These are phyloP conservation scores for Maniola jurtina DNA, from an alignment of 1,140 invertebrate genomes.

Conservation along the genomic window DNA sequence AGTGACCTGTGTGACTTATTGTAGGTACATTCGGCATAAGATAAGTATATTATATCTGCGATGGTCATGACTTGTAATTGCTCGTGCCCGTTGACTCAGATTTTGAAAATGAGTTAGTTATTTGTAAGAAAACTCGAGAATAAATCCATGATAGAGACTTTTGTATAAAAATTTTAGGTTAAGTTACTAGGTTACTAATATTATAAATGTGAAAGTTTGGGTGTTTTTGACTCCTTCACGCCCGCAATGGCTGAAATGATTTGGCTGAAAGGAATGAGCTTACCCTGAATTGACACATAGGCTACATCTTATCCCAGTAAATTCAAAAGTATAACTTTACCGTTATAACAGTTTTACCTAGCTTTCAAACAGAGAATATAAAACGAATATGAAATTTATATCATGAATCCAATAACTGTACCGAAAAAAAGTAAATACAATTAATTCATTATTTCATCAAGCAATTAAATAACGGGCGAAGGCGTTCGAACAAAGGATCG, in stretches of 20 bases:
- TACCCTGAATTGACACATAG: too few species aligned
- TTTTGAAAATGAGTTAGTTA: not conserved
- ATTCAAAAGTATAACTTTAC: not conserved
- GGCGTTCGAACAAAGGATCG: slow-evolving; percentile 59
- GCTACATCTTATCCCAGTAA: too few species aligned
- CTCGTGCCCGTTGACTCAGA: not conserved
- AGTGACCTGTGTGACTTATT: slow-evolving; percentile 1
- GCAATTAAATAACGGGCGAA: slow-evolving; percentile 58
- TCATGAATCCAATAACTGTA: slow-evolving; percentile 16
- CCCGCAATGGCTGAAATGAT: too few species aligned
- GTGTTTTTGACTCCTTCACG: too few species aligned
- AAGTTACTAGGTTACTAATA: too few species aligned
- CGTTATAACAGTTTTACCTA: not conserved
- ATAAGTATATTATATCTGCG: too few species aligned
- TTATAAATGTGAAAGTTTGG: too few species aligned
- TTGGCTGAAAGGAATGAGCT: too few species aligned
- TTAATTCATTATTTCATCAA: slow-evolving; percentile 65
- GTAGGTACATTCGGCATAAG: not conserved
- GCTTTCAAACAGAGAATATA: not conserved
- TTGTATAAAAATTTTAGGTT: too few species aligned
- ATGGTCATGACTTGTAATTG: not conserved
- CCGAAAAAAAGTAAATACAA: slow-evolving; percentile 40
- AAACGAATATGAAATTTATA: not conserved
- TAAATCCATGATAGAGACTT: too few species aligned
- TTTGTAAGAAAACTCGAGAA: too few species aligned